Percentiles rank a stretch among this genome's conserved stretches.
Evolutionary conservation across 92 coral and sea anemone genomes (phyloP).

Genomic region (Chrysogorgia sp.): DNA sequence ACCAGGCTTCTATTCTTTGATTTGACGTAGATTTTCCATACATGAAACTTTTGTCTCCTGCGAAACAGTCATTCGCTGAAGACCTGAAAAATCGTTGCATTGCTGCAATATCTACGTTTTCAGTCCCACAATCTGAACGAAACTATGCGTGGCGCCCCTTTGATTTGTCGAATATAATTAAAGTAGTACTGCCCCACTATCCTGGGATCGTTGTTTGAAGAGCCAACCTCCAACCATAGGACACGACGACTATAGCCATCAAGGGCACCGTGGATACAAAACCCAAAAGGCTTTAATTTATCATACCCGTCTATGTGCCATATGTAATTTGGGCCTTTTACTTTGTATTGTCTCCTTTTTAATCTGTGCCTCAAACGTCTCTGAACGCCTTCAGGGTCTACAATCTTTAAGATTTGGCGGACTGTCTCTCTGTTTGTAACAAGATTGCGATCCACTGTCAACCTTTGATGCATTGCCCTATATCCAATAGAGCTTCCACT

Average conservation of each 20-base stretch:
- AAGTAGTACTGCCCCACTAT: too few relatives aligned
- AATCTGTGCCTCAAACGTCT: slow-evolving; percentile 22
- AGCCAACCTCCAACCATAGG: slow-evolving; percentile 9
- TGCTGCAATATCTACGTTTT: slow-evolving; percentile 21
- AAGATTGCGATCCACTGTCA: slow-evolving; percentile 18
- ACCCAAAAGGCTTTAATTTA: too few relatives aligned
- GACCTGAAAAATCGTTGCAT: slow-evolving; percentile 34
- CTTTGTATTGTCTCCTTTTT: slow-evolving; percentile 26
- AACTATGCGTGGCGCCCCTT: too few relatives aligned
- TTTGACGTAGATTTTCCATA: too few relatives aligned
- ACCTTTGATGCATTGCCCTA: slow-evolving; percentile 25
- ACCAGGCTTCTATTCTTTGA: too few relatives aligned
- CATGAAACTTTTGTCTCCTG: too few relatives aligned
- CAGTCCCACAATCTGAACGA: background rate
- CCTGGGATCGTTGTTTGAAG: too few relatives aligned
- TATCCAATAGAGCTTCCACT: slow-evolving; percentile 12
- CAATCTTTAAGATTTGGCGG: slow-evolving; percentile 17
- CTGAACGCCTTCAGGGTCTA: slow-evolving; percentile 12
- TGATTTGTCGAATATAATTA: too few relatives aligned
- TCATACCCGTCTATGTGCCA: too few relatives aligned
- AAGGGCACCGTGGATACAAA: too few relatives aligned
- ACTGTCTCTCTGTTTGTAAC: slow-evolving; percentile 12
- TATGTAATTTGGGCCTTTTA: slow-evolving; percentile 21
- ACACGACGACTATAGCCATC: slow-evolving; percentile 4
- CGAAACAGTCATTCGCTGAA: slow-evolving; percentile 27